These are phyloP conservation scores for Laticauda colubrina DNA, from an alignment of 2,113 vertebrate genomes.

Conservation along the genomic window DNA sequence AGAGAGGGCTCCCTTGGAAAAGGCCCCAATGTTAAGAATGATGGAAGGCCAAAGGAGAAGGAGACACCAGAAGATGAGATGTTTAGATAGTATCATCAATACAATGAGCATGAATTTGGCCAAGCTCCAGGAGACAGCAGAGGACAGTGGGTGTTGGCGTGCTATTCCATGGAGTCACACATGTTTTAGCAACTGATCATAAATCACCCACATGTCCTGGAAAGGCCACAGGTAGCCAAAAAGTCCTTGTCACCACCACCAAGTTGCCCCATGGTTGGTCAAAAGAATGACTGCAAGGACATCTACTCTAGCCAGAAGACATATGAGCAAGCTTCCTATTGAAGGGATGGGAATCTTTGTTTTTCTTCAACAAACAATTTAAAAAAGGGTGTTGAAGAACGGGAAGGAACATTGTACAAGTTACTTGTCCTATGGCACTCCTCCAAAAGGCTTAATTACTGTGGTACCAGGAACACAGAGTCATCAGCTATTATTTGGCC, in stretches of 20 bases:
- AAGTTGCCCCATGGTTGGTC: neutral
- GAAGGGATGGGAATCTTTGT: neutral
- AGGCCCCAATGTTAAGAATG: neutral
- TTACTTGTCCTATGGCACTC: neutral
- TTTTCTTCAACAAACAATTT: neutral
- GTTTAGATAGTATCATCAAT: neutral
- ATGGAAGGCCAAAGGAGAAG: neutral
- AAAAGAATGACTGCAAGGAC: neutral
- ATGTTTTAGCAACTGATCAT: neutral
- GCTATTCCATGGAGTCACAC: neutral
- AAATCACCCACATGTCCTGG: neutral
- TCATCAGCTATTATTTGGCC: constrained; percentile 46
- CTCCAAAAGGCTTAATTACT: constrained; percentile 11
- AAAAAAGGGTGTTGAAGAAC: neutral
- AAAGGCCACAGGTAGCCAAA: neutral
- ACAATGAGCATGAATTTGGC: neutral
- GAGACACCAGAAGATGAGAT: neutral
- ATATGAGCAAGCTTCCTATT: no score
- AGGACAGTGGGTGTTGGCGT: neutral
- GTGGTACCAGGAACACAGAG: constrained; percentile 16
- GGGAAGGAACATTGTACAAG: neutral
- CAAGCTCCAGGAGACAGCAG: neutral
- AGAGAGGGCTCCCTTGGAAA: no score
- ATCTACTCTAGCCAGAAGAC: neutral
- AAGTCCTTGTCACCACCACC: neutral